A percentile compares a stretch with the other conserved stretches of the same genome.
Evolutionary conservation across 2,888 invertebrate genomes (phyloP).

Genomic region (Ennomos quercinarius): DNA sequence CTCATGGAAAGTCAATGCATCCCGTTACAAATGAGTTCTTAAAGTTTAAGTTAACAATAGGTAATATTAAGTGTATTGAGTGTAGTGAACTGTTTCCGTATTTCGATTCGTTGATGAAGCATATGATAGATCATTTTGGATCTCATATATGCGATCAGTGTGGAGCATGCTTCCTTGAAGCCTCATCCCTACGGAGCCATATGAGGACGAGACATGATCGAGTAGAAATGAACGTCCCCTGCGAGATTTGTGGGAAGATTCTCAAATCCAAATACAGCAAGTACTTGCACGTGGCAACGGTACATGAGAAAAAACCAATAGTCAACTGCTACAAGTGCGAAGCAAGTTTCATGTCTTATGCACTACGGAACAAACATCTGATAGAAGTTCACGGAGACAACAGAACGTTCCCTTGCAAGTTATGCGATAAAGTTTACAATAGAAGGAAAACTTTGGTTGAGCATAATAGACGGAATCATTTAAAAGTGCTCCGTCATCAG

Average conservation of each 20-base stretch:
- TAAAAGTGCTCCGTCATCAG: conserved; percentile 76
- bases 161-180: conserved; percentile 78
- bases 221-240: conserved; percentile 75
- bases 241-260: conserved; percentile 76
- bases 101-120: conserved; percentile 70
- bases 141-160: conserved; percentile 74
- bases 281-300: conserved; percentile 65
- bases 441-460: conserved; percentile 71
- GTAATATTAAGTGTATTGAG: conserved; percentile 69
- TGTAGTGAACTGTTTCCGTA: conserved; percentile 68
- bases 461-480: conserved; percentile 68
- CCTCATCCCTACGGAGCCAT: conserved; percentile 68
- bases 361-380: conserved; percentile 68
- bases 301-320: conserved; percentile 71
- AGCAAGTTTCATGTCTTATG: conserved; percentile 68
- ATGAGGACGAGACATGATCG: conserved; percentile 65
- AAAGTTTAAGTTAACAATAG: conserved; percentile 65
- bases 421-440: conserved; percentile 73
- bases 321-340: conserved; percentile 76
- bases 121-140: conserved; percentile 76
- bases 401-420: conserved; percentile 66
- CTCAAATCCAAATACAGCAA: conserved; percentile 74
- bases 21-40: conserved; percentile 69
- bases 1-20: conserved; percentile 55
- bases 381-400: conserved; percentile 70